Percentiles rank a stretch among this genome's conserved stretches.
These are phyloP conservation scores for Chrysogorgia sp. DNA, from an alignment of 92 coral and sea anemone genomes.

Conservation along the genomic window DNA sequence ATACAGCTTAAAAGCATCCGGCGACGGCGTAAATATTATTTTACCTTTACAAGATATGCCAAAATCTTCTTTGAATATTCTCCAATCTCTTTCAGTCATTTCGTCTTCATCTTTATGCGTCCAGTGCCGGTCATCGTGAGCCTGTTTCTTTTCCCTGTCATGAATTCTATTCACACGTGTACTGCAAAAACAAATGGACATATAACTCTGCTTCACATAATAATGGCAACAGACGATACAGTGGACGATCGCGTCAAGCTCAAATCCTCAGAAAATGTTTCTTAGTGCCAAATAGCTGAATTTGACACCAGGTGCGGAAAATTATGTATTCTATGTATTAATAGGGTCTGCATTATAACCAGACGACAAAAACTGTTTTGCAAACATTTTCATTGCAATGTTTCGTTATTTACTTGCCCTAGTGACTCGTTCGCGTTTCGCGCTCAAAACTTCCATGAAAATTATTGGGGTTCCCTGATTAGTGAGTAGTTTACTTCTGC, in stretches of 20 bases:
- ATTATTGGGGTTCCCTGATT: not conserved
- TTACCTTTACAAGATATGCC: slow-evolving; percentile 92
- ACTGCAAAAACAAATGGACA: slow-evolving; percentile 33
- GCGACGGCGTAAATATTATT: too few relatives aligned
- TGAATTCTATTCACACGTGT: slow-evolving; percentile 71
- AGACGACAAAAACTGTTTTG: too few relatives aligned
- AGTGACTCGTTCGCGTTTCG: not conserved
- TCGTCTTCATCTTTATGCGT: slow-evolving; percentile 84
- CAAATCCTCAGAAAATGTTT: too few relatives aligned
- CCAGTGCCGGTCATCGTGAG: slow-evolving; percentile 98
- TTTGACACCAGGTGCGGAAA: too few relatives aligned
- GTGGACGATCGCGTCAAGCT: too few relatives aligned
- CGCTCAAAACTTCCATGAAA: too few relatives aligned
- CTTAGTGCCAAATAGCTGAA: too few relatives aligned
- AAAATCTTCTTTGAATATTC: slow-evolving; percentile 96
- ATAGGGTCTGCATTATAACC: too few relatives aligned
- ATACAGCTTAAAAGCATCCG: too few relatives aligned
- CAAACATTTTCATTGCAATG: too few relatives aligned
- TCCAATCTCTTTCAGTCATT: slow-evolving; percentile 99
- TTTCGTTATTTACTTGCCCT: not conserved
- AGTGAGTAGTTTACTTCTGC: not conserved
- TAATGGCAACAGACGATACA: too few relatives aligned
- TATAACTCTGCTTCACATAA: not conserved
- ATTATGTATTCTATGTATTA: too few relatives aligned
- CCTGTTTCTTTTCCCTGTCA: slow-evolving; percentile 83